Percentiles rank a stretch among this genome's conserved stretches.
These are phyloP conservation scores for Lissonota sp. DNA, from an alignment of 2,888 invertebrate species.

Conservation along the genomic window DNA sequence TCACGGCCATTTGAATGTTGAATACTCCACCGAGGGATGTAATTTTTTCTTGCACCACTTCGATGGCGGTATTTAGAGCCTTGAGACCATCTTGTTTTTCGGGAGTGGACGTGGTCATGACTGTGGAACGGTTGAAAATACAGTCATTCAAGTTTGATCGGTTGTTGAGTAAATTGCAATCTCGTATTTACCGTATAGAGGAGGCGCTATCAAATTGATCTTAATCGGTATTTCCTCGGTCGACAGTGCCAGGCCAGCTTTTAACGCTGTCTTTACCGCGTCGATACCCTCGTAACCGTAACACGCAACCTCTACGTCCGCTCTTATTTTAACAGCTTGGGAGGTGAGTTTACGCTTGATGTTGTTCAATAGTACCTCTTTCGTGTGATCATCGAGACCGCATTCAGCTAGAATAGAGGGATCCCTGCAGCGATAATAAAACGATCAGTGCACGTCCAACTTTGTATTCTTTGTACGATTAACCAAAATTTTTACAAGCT, in stretches of 20 bases:
- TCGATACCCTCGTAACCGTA: constrained; percentile 99
- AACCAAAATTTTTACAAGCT: too few species aligned
- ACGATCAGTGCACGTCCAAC: not conserved
- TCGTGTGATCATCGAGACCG: constrained; percentile 95
- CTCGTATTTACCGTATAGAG: constrained; percentile 90
- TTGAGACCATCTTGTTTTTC: constrained; percentile 97
- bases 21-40: constrained; percentile 95
- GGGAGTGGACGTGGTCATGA: constrained; percentile 99
- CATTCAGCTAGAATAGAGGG: constrained; percentile 98
- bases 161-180: not conserved
- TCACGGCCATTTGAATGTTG: constrained; percentile 96
- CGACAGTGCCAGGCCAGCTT: constrained; percentile 94
- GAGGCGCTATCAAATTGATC: constrained; percentile 99
- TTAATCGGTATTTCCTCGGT: constrained; percentile 98
- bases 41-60: constrained; percentile 93
- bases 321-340: constrained; percentile 97
- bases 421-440: constrained; percentile 87
- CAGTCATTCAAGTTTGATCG: not conserved
- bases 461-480: too few species aligned
- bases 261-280: constrained; percentile 97
- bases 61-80: constrained; percentile 95
- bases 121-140: constrained; percentile 83
- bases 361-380: constrained; percentile 95
- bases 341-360: constrained; percentile 98
- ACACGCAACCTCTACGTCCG: constrained; percentile 97